These are phyloP conservation scores for Leptinotarsa rubiginosa DNA, from an alignment of 2,888 invertebrate genomes.

Conservation along the genomic window DNA sequence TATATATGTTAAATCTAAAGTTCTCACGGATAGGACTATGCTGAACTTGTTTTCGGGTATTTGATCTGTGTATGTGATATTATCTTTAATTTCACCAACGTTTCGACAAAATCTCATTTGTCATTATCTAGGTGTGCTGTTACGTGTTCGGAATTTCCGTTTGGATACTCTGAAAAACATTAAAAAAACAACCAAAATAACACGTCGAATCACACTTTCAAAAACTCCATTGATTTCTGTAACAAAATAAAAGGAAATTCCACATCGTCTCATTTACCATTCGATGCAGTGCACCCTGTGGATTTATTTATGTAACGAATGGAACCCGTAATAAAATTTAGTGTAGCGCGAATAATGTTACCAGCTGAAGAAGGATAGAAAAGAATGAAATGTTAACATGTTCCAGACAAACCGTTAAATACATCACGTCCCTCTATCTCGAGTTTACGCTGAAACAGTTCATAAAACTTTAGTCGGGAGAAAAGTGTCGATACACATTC, in stretches of 20 bases:
- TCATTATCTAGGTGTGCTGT: too few species aligned
- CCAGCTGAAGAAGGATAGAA: conserved; percentile 20
- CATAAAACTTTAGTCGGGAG: conserved; percentile 16
- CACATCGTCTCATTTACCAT: conserved; percentile 16
- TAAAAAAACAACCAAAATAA: background rate
- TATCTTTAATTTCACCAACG: too few species aligned
- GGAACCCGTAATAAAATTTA: conserved; percentile 17
- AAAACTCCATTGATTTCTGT: background rate
- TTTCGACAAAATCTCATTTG: too few species aligned
- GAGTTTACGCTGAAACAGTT: conserved; percentile 24
- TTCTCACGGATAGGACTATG: too few species aligned
- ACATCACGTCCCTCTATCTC: conserved; percentile 26
- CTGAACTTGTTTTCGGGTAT: too few species aligned
- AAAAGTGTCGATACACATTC: conserved; percentile 23
- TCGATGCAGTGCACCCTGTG: conserved; percentile 13
- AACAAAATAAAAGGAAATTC: background rate
- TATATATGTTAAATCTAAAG: too few species aligned
- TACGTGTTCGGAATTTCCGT: too few species aligned
- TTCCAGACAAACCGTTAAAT: conserved; percentile 25
- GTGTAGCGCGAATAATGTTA: conserved; percentile 19
- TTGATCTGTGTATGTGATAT: too few species aligned
- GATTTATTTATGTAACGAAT: conserved; percentile 16
- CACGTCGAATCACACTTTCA: background rate
- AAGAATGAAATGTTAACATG: conserved; percentile 29
- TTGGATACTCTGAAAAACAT: background rate